Evolutionary conservation across 2,113 vertebrate genomes (phyloP).

Genomic region (Melanostigma gelatinosum): DNA sequence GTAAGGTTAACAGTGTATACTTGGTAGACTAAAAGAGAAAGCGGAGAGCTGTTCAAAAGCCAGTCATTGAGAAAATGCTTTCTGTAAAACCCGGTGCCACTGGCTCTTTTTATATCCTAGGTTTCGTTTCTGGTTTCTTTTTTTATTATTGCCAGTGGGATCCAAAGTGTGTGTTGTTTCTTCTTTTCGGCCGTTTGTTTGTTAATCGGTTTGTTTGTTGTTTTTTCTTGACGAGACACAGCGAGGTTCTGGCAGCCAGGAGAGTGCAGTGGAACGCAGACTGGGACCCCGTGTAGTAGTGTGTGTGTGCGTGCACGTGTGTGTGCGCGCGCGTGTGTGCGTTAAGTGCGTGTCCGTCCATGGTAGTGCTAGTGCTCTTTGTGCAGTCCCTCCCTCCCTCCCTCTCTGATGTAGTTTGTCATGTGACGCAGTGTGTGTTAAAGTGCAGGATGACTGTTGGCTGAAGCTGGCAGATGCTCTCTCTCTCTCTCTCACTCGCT

Average conservation of each 20-base stretch:
- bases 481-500: slow-evolving; percentile 13
- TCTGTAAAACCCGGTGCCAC: slow-evolving; percentile 78
- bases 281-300: slow-evolving; percentile 72
- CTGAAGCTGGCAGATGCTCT: slow-evolving; percentile 70
- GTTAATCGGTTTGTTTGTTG: slow-evolving; percentile 66
- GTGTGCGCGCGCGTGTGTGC: slow-evolving; percentile 18
- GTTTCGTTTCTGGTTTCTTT: slow-evolving; percentile 78
- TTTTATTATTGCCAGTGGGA: slow-evolving; percentile 78
- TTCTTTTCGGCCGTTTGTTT: slow-evolving; percentile 73
- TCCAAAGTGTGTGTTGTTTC: slow-evolving; percentile 75
- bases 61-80: slow-evolving; percentile 82
- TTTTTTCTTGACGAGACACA: slow-evolving; percentile 79
- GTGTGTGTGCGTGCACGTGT: slow-evolving; percentile 43
- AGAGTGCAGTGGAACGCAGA: slow-evolving; percentile 85
- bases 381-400: slow-evolving; percentile 72
- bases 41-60: slow-evolving; percentile 83
- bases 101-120: slow-evolving; percentile 79
- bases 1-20: slow-evolving; percentile 85
- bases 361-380: slow-evolving; percentile 78
- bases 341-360: slow-evolving; percentile 69
- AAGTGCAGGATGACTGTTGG: slow-evolving; percentile 68
- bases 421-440: slow-evolving; percentile 69
- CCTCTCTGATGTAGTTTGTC: slow-evolving; percentile 72
- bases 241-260: slow-evolving; percentile 85
- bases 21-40: slow-evolving; percentile 85